Evolutionary conservation across 2,113 vertebrate species (phyloP).

Genomic region (Casuarius casuarius): DNA sequence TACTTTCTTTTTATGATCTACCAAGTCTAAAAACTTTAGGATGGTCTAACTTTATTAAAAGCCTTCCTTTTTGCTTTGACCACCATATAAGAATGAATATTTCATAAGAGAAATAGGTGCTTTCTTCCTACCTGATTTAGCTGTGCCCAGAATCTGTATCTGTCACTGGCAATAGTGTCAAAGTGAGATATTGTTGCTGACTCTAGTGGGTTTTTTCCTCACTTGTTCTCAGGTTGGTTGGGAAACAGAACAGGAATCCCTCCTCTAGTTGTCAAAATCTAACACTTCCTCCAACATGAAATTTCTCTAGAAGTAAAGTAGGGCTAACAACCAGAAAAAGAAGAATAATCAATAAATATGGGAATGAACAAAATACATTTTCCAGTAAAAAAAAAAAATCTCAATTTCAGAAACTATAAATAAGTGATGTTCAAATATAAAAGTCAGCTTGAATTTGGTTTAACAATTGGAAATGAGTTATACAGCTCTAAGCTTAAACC

Average conservation of each 20-base stretch:
- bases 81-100: not conserved
- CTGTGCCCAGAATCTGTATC: not conserved
- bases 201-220: not conserved
- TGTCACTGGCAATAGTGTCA: not conserved
- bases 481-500: not conserved
- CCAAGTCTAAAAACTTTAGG: constrained; percentile 20
- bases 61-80: constrained; percentile 21
- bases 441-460: not conserved
- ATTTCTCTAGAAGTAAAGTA: not conserved
- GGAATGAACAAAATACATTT: not conserved
- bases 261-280: not conserved
- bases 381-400: not conserved
- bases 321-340: not conserved
- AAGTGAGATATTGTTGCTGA: not conserved
- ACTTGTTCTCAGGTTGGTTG: not conserved
- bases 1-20: constrained; percentile 27
- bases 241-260: not conserved
- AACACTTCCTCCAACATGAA: not conserved
- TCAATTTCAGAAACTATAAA: not conserved
- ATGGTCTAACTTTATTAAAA: constrained; percentile 21
- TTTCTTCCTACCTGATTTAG: not conserved
- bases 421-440: not conserved
- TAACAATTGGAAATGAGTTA: not conserved
- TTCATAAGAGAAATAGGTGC: not conserved
- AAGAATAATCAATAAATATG: not conserved